Base-by-base conservation (phyloP, 2,113 vertebrate genomes). In the Todiramphus chloris region DNA sequence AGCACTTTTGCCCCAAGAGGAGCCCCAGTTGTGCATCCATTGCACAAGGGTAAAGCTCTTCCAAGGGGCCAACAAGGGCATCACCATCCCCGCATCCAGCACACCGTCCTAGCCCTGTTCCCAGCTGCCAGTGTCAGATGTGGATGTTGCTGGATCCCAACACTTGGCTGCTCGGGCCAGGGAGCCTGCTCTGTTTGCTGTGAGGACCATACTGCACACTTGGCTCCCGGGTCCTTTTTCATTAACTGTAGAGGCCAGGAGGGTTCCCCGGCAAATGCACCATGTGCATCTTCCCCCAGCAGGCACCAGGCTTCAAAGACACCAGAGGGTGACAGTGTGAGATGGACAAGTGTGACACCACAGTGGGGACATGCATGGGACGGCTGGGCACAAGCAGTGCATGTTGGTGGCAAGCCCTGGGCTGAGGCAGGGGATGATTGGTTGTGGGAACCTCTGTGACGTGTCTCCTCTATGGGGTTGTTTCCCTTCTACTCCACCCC, bases 291-390 rank as follows among this genome's bases (percentile, higher is more conserved):
- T 87, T 63, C 37, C 64, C 55, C 33, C 44, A n/a, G 27, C 41
- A 41, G 56, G 18, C 24, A 23, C 48, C 0, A 0, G 64, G 44
- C 48, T 73, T 43, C 0, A 4, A 68, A 44, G 84, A 37, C 46
- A 44, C 56, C n/a, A 37, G 51, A n/a, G 66, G 60, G 51, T 70
- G 78, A 58, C 64, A 66, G 11, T 6, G 19, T 44, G 59, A 55
- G 68, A 64, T 11, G 41, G 73, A 62, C 51, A 58, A 25, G 20
- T 13, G 31, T 89, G 83, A 56, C 28, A 19, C 70, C 1, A 1
- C 86, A 51, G 43, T 0, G 1, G 43, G 56, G 62, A 44, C 4
- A 1, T 23, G 41, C 2, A 1, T 63, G 50, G 46, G 27, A 67
- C n/a, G 50, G 41, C 35, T 2, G 3, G 50, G 55, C 90, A 81